Base-by-base conservation (phyloP, 1,140 invertebrate genomes). In the Caerostris darwini region DNA sequence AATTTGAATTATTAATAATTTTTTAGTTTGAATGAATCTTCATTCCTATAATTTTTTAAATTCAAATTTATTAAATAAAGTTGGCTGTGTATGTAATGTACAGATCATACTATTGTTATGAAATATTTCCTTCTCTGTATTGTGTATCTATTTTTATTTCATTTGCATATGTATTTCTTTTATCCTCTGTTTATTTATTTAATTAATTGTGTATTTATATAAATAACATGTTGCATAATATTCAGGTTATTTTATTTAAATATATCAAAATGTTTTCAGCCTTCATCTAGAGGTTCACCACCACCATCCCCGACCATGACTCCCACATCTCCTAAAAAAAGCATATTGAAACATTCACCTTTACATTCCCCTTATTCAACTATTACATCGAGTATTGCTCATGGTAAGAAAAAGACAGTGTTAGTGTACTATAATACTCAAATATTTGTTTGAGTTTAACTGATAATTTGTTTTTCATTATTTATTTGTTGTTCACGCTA, bases 281-380 rank as follows among this genome's bases (percentile, higher is more conserved):
- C 89, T 95, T 95, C 95, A 58, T 95, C 95, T 89, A 94, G 94
- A 94, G 95, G 92, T 14, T 94, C 93, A 17, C 94, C 92, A 10
- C 92, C 95, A 58, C 91, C 95, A 53, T 95, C 95, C 61, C 92
- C 94, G 67, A 89, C 95, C n/a, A 83, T 94, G 69, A 95, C 95
- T 54, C 95, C 95, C 7, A 94, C 85, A 93, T 93, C 91, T 59
- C 94, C 95, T 56, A 95, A 95, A 69, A 95, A 95, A 61, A 94
- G 94, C 7, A 95, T 95, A 88, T 89, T 95, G 17, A 95, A 95
- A 92, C 94, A 95, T 77, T 94, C 93, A 53, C 94, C 94, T 34
- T 88, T 95, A 90, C 90, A 95, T 87, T 95, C 95, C 19, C 95
- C 95, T 87, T 95, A 95, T 85, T 94, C 94, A 57, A 95, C 95